Base-by-base conservation (phyloP, 2,797 vertebrate species). In the Oreochromis mossambicus region DNA sequence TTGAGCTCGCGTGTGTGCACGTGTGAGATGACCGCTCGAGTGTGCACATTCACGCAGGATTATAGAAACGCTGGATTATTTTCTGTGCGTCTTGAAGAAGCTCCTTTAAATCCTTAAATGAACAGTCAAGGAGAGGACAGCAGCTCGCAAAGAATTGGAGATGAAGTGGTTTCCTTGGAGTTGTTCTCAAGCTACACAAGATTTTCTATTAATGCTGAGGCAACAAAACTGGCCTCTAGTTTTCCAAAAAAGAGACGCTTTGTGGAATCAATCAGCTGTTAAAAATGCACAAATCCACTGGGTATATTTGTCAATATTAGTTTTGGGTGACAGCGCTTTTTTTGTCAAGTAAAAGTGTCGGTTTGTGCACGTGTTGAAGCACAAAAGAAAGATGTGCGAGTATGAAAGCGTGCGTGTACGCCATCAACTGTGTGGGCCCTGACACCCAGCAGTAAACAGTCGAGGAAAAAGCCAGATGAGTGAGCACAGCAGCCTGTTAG, bases 11-110 rank as follows among this genome's bases (percentile, higher is more conserved):
- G 4, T 26, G 34, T 19, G 58, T 3, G 5, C 14, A 43, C 56
- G 76, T 29, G 63, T 14, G 75, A 66, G 73, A 78, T 86, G 86
- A 84, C 77, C 48, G 56, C 11, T 12, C 61, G 79, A 89, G 52
- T 46, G 86, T 83, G 48, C 79, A 82, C 87, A 87, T 91, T 86
- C 81, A 85, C 32, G 21, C 80, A 91, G 92, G 93, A 95, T 95
- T 94, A 94, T 66, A 41, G 87, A 90, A 94, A 91, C 85, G 89
- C 78, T 92, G 92, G 93, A 94, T 95, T 94, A 94, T 92, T 90
- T 88, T 79, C 82, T 85, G 41, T 0, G 11, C 11, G 38, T 50
- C 83, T 91, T 55, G 75, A 86, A 87, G 88, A 84, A 91, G 79
- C 83, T 79, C 56, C 51, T 90, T 83, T 86, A 90, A 94, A 88